Evolutionary conservation across 1,140 invertebrate species (phyloP).

Genomic region (Drosophila sp.): DNA sequence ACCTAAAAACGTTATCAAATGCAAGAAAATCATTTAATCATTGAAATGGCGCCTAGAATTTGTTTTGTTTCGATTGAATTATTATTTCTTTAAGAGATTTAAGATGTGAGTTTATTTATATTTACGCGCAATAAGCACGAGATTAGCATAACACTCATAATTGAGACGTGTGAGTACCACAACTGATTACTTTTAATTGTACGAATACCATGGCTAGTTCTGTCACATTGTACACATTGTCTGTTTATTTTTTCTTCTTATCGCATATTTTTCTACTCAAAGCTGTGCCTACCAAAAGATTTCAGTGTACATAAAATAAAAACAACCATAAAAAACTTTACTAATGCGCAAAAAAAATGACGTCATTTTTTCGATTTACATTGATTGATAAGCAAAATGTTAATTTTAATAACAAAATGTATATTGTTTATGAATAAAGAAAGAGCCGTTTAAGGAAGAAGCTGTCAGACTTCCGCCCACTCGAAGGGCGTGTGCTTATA

Average conservation of each 20-base stretch:
- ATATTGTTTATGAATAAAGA: conserved; percentile 22
- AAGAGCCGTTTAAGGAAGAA: conserved; percentile 45
- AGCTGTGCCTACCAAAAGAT: conserved; percentile 21
- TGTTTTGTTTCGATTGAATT: conserved; percentile 38
- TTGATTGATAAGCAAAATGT: conserved; percentile 21
- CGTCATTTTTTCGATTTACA: conserved; percentile 22
- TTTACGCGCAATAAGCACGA: conserved; percentile 22
- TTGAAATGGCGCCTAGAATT: conserved; percentile 40
- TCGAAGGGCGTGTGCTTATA: conserved; percentile 24
- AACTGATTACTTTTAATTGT: conserved; percentile 18
- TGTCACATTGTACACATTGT: conserved; percentile 1
- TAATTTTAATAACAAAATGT: conserved; percentile 3
- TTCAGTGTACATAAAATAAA: not conserved
- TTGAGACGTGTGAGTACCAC: conserved; percentile 36
- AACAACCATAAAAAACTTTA: conserved; percentile 8
- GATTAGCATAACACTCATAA: conserved; percentile 39
- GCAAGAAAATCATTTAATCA: conserved; percentile 22
- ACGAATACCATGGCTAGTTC: not conserved
- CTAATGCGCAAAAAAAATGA: conserved; percentile 51
- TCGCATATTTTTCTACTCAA: conserved; percentile 17
- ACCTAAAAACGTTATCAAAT: conserved; percentile 49
- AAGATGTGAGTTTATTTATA: not conserved
- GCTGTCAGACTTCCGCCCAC: conserved; percentile 39
- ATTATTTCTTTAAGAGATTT: conserved; percentile 16
- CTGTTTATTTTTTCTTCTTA: conserved; percentile 22